Conservation (phyloP, 2,113 vertebrate genomes). For the Leucopsar rothschildi region DNA sequence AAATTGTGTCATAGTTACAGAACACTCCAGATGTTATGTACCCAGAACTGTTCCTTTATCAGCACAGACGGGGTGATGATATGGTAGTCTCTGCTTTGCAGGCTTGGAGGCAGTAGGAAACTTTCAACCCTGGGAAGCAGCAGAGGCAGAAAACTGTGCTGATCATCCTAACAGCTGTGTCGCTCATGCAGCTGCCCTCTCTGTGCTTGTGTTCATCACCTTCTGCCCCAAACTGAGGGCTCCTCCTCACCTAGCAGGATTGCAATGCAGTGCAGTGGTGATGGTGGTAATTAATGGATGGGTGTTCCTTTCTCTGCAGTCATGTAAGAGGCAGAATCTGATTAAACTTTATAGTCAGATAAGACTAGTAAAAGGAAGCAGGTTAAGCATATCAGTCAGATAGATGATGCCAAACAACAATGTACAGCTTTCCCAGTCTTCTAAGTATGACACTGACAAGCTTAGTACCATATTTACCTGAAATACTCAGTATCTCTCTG, state of each 20-base stretch:
- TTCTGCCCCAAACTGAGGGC: neutral
- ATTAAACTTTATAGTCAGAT: neutral
- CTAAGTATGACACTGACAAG: neutral
- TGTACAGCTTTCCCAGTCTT: neutral
- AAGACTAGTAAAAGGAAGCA: neutral
- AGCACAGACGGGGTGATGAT: neutral
- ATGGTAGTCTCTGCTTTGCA: neutral
- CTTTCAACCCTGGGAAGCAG: neutral
- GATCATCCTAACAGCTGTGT: neutral
- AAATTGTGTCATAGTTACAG: neutral
- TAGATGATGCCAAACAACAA: neutral
- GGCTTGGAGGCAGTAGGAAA: neutral
- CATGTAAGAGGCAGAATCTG: neutral
- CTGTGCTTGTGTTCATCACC: neutral
- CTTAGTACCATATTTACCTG: neutral
- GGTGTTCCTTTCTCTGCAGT: neutral
- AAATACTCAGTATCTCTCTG: neutral
- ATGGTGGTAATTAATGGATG: neutral
- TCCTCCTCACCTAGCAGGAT: neutral
- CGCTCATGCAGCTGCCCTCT: neutral
- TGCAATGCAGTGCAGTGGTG: neutral
- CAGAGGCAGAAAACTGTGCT: neutral
- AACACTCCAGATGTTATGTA: neutral
- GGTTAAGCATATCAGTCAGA: neutral
- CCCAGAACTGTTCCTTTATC: neutral